Percentiles rank a stretch among this genome's conserved stretches.
Evolutionary conservation across 2,113 vertebrate genomes (phyloP).

Genomic region (Bothrops jararaca): DNA sequence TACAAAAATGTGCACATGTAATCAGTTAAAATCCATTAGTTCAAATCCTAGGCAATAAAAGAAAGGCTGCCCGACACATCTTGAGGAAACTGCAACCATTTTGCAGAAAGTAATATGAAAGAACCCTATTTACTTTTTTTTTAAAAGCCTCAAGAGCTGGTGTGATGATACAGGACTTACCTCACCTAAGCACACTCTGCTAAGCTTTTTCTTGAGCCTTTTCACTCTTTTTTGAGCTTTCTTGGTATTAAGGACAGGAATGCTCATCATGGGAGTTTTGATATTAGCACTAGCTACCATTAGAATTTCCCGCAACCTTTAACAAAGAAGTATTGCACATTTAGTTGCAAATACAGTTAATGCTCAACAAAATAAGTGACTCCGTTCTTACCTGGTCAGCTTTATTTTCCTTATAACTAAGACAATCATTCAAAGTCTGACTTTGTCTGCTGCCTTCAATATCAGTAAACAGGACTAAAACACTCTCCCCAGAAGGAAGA

Average conservation of each 20-base stretch:
- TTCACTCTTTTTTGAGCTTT: slow-evolving; percentile 84
- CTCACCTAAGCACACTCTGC: slow-evolving; percentile 87
- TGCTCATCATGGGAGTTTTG: slow-evolving; percentile 94
- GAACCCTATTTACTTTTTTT: neutral
- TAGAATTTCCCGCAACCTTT: slow-evolving; percentile 90
- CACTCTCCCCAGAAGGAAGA: neutral
- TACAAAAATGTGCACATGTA: neutral
- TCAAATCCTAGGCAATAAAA: neutral
- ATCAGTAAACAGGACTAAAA: neutral
- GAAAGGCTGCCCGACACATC: neutral
- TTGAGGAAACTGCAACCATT: neutral
- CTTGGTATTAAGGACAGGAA: slow-evolving; percentile 84
- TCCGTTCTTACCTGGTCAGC: neutral
- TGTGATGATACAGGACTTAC: slow-evolving; percentile 59
- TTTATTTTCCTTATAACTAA: neutral
- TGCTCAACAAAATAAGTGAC: neutral
- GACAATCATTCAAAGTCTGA: neutral
- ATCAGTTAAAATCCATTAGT: neutral
- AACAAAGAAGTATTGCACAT: slow-evolving; percentile 17
- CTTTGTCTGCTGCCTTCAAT: neutral
- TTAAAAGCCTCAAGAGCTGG: neutral
- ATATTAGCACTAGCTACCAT: slow-evolving; percentile 90
- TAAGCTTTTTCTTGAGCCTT: slow-evolving; percentile 81
- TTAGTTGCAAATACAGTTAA: neutral
- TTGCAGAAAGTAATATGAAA: neutral